A percentile compares a stretch with the other conserved stretches of the same genome.
phyloP scores from a whole-genome alignment of 2,797 vertebrate genomes.

The Otus scops region DNA sequence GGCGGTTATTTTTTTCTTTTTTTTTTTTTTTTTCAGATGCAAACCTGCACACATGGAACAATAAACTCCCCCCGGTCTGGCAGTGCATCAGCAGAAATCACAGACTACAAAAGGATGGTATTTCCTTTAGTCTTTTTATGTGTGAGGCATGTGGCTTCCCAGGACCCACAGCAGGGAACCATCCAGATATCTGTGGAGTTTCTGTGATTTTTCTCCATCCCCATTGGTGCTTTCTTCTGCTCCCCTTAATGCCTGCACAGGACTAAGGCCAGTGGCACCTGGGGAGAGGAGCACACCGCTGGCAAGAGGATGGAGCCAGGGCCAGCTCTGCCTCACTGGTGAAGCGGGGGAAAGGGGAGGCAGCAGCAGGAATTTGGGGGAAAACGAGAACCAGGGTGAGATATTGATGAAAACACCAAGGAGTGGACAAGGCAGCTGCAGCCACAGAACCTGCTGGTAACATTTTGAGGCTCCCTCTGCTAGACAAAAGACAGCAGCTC shows the following conservation, averaged over 20 bases:
- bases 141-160: not conserved
- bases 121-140: not conserved
- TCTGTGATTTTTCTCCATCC: not conserved
- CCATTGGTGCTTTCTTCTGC: not conserved
- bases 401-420: not conserved
- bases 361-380: not conserved
- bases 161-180: not conserved
- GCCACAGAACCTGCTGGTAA: not conserved
- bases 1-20: not conserved
- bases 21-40: not conserved
- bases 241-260: not conserved
- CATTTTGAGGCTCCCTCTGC: not conserved
- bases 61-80: not conserved
- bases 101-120: not conserved
- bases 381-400: not conserved
- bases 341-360: not conserved
- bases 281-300: not conserved
- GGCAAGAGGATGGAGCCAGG: not conserved
- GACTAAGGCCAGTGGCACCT: not conserved
- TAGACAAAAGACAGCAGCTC: not conserved
- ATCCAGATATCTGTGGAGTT: not conserved
- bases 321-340: accelerated
- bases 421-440: not conserved
- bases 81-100: not conserved
- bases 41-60: not conserved